These are phyloP conservation scores for Drosophila quinaria DNA, from an alignment of 2,888 invertebrate genomes.

Conservation along the genomic window DNA sequence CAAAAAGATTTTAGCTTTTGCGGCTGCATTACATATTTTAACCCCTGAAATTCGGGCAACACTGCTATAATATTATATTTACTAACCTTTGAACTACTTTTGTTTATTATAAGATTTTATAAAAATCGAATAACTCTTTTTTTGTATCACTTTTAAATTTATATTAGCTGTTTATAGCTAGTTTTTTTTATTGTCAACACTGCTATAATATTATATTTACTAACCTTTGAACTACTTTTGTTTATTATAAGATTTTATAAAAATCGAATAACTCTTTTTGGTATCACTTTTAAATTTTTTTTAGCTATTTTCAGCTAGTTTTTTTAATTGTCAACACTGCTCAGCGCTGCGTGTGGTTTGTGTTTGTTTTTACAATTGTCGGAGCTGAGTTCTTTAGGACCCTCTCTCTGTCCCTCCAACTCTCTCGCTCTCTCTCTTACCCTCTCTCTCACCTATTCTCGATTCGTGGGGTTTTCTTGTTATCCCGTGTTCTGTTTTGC, in stretches of 20 bases:
- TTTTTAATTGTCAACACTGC: not conserved
- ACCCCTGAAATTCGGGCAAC: too few species aligned
- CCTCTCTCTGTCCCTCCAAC: not conserved
- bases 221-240: too few species aligned
- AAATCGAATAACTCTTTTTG: too few species aligned
- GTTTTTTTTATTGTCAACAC: not conserved
- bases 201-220: not conserved
- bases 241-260: too few species aligned
- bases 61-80: too few species aligned
- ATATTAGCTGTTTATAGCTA: not conserved
- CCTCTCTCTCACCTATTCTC: not conserved
- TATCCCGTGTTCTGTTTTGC: slow-evolving; percentile 53
- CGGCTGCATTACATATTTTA: too few species aligned
- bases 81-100: too few species aligned
- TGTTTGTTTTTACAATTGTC: slow-evolving; percentile 66
- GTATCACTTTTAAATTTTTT: too few species aligned
- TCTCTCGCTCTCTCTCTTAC: not conserved
- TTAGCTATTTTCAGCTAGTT: not conserved
- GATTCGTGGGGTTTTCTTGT: slow-evolving; percentile 49
- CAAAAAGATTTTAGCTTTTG: too few species aligned
- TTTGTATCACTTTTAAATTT: too few species aligned
- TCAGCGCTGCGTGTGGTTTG: slow-evolving; percentile 25
- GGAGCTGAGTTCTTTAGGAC: slow-evolving; percentile 22
- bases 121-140: too few species aligned
- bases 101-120: too few species aligned